A percentile compares a stretch with the other conserved stretches of the same genome.
Conservation (phyloP, 2,888 invertebrate species). For the Anarsia innoxiella region DNA sequence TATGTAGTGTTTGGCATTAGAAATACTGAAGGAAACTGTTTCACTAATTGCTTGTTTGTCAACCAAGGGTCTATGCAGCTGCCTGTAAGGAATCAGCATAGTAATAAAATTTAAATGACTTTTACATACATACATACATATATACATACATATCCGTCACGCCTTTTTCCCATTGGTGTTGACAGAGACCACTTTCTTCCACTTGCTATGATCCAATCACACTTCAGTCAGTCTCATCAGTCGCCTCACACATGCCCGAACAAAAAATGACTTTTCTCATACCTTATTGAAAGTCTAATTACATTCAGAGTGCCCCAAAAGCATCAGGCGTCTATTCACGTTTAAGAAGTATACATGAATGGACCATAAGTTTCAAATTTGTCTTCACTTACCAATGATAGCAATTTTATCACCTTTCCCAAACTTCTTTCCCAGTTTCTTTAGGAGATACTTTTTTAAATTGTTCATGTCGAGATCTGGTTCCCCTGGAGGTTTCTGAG, state of each 20-base stretch:
- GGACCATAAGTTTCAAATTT: not conserved
- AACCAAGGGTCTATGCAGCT: conserved; percentile 50
- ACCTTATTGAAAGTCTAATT: not conserved
- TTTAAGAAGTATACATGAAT: not conserved
- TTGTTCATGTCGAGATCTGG: conserved; percentile 25
- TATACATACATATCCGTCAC: no score
- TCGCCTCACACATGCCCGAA: not conserved
- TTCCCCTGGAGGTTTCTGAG: conserved; percentile 31
- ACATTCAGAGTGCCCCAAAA: not conserved
- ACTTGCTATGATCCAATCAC: not conserved
- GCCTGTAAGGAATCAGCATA: conserved; percentile 26
- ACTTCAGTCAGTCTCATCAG: not conserved
- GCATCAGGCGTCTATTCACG: not conserved
- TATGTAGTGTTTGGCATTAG: conserved; percentile 43
- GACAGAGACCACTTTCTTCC: not conserved
- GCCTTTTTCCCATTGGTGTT: no score
- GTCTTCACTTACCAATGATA: conserved; percentile 36
- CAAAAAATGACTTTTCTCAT: not conserved
- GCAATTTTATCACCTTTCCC: conserved; percentile 42
- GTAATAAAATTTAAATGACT: not conserved
- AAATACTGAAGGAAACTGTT: conserved; percentile 36
- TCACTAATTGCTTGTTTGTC: conserved; percentile 33
- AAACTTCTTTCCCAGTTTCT: conserved; percentile 37
- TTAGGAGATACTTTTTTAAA: conserved; percentile 29
- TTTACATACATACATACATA: not conserved